These are phyloP conservation scores for Spinibarbus caldwelli DNA, from an alignment of 2,797 vertebrate species.

Conservation along the genomic window DNA sequence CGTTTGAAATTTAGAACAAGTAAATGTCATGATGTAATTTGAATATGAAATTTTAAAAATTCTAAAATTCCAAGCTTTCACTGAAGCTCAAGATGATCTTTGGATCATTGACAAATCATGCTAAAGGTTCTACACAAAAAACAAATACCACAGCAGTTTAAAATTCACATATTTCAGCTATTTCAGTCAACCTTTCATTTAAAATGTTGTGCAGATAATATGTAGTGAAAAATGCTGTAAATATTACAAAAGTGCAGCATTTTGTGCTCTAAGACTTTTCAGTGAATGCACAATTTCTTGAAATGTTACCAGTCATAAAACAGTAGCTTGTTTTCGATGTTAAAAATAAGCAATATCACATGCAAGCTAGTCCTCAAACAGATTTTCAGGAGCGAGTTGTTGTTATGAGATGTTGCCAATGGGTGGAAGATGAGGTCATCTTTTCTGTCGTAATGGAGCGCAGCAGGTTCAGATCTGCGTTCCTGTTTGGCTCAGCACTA, in stretches of 20 bases:
- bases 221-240: neutral
- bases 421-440: conserved; percentile 44
- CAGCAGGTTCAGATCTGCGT: conserved; percentile 5
- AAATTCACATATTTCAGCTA: neutral
- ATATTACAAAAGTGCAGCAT: neutral
- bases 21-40: neutral
- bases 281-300: neutral
- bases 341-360: conserved; percentile 9
- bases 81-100: neutral
- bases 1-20: neutral
- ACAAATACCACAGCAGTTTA: neutral
- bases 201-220: neutral
- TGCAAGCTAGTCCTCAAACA: conserved; percentile 6
- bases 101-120: neutral
- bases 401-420: conserved; percentile 19
- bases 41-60: neutral
- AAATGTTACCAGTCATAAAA: neutral
- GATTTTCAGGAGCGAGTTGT: conserved; percentile 21
- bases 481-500: conserved; percentile 47
- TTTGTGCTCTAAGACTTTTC: neutral
- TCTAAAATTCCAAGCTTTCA: too few relatives aligned
- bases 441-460: conserved; percentile 39
- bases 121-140: neutral
- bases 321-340: neutral
- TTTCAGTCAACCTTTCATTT: neutral